Evolutionary conservation across 2,797 vertebrate species (phyloP).

Genomic region (Pterois miles): DNA sequence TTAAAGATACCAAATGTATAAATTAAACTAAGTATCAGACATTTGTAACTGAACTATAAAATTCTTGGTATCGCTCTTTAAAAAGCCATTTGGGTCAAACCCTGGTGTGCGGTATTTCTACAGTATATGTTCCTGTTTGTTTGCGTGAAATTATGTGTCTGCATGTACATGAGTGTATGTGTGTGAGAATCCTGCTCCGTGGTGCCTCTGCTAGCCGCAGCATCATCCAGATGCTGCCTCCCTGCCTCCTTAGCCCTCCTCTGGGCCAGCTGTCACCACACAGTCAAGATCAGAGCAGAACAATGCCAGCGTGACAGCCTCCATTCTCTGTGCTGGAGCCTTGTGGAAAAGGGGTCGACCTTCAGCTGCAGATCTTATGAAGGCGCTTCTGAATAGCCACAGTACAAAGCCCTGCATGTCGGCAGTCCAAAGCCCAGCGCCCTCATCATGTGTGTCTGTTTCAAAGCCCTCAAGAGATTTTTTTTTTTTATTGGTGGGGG

Average conservation of each 20-base stretch:
- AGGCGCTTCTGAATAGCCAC: conserved; percentile 59
- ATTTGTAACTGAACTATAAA: background rate
- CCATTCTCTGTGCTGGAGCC: conserved; percentile 56
- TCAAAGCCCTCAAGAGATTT: conserved; percentile 63
- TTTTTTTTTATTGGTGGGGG: background rate
- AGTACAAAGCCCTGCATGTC: conserved; percentile 62
- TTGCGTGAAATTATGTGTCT: conserved; percentile 15
- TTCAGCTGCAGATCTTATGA: conserved; percentile 63
- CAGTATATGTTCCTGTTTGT: conserved; percentile 24
- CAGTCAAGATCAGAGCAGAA: conserved; percentile 63
- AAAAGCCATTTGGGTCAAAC: conserved; percentile 4
- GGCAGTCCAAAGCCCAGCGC: conserved; percentile 55
- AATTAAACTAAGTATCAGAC: conserved; percentile 14
- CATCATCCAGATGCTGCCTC: conserved; percentile 57
- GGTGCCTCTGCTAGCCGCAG: conserved; percentile 43
- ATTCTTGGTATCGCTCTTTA: background rate
- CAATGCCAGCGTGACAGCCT: conserved; percentile 58
- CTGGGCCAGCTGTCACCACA: conserved; percentile 63
- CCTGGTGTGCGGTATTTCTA: conserved; percentile 21
- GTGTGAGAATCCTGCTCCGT: conserved; percentile 23
- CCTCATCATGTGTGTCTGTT: conserved; percentile 45
- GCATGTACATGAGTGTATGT: conserved; percentile 25
- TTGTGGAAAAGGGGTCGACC: conserved; percentile 56
- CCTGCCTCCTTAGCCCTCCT: conserved; percentile 44
- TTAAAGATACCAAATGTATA: background rate